These are phyloP conservation scores for Cephus spinipes DNA, from an alignment of 2,888 invertebrate genomes.

Conservation along the genomic window DNA sequence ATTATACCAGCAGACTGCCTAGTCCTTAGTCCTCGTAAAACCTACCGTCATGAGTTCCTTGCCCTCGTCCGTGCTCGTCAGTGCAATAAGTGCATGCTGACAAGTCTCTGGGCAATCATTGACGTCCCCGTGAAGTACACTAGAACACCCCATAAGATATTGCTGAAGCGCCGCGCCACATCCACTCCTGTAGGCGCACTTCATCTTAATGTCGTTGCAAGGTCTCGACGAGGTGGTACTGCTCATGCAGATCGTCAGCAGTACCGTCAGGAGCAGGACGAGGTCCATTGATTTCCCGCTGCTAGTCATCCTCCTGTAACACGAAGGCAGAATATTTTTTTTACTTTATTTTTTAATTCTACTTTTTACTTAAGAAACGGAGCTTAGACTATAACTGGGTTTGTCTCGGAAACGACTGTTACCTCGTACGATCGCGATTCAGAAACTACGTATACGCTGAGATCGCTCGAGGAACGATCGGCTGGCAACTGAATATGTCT, in stretches of 20 bases:
- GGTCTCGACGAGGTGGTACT: conserved; percentile 59
- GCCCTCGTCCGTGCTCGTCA: conserved; percentile 84
- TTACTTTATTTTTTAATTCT: background rate
- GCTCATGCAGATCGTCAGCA: conserved; percentile 41
- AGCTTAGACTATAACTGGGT: too few relatives aligned
- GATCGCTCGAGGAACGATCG: background rate
- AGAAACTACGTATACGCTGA: background rate
- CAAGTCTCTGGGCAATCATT: conserved; percentile 78
- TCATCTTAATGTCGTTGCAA: conserved; percentile 78
- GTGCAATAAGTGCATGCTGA: conserved; percentile 81
- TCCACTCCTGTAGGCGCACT: conserved; percentile 81
- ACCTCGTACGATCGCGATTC: background rate
- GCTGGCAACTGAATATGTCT: conserved; percentile 11
- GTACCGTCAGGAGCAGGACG: conserved; percentile 40
- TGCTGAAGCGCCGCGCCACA: conserved; percentile 83
- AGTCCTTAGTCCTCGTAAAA: conserved; percentile 27
- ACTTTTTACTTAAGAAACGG: background rate
- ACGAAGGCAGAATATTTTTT: background rate
- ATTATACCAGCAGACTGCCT: background rate
- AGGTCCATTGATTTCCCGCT: conserved; percentile 42
- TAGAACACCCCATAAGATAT: conserved; percentile 80
- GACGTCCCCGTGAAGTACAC: conserved; percentile 72
- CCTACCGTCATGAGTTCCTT: conserved; percentile 82
- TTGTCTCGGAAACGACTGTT: background rate
- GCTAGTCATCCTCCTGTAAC: conserved; percentile 49